Base-by-base conservation (phyloP, 2,797 vertebrate species). In the Enteromius argenteus region DNA sequence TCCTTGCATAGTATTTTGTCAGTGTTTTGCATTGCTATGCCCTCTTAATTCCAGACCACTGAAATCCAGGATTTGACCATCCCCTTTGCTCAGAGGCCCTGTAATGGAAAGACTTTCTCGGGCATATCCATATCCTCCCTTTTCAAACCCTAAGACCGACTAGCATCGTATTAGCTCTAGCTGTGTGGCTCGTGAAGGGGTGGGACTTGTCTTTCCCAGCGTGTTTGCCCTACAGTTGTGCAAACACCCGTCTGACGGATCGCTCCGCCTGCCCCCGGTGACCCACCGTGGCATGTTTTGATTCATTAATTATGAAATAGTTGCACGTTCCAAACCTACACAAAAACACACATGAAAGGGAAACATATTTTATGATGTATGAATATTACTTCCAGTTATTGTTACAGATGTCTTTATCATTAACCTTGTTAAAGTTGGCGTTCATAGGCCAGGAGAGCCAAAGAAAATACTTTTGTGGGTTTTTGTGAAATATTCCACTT, bases 371-470 rank as follows among this genome's bases (percentile, higher is more conserved):
- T 87, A 85, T 88, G 88, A 88, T 88, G 77, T 87, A 88, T 86
- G 79, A 88, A 89, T 89, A 84, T 85, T 83, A 75, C 72, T 86
- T 80, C 72, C 81, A 81, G 71, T 89, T 91, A 89, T 90, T 90
- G 90, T 90, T 90, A 87, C 90, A 90, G 90, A 91, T 91, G 90
- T 90, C 88, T 90, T 90, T 62, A 89, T 89, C 94, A 93, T 95
- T 94, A 95, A 92, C 92, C 90, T 93, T 88, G 93, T 94, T 92
- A 85, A 91, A 87, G 93, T 91, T 92, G 92, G 92, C 91, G 89
- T 92, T 91, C 93, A 90, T 88, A 91, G 86, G 85, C 71, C 23
- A 32, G 46, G 84, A 0, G 89, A 81, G 94, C 94, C 95, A 95
- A 95, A 92, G 91, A 94, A 93, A 95, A 95, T 86, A 93, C 89